Evolutionary conservation across 2,888 invertebrate genomes (phyloP), one percentile per base, ranked within the genome.

Genomic region (Acanthacorydalis orientalis): DNA sequence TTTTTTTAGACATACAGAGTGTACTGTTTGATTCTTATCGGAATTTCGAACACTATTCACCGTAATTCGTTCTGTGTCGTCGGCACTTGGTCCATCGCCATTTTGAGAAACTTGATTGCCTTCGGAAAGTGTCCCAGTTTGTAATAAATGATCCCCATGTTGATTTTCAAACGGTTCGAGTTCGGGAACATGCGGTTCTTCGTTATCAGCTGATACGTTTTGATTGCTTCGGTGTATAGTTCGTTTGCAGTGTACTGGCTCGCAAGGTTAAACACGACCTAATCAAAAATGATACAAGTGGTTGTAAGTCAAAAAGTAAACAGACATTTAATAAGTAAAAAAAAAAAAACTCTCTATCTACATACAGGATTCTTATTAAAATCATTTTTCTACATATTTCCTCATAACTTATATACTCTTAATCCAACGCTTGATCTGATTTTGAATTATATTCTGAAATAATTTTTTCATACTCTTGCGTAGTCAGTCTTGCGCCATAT

Each of bases 121-220:
- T 95, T 91, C 11, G 86, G 82, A 60, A 86, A 91, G 58, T 89
- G 80, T 53, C 90, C 91, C 75, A 93, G 87, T 68, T 87, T 88
- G 59, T 89, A 90, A 65, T 93, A 91, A 57, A 98, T 92, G 62
- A 97, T 97, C 1, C 96, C 97, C 85, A 98, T 96, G 64, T 98
- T 98, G 1, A 97, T 83, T 72, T 93, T 92, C 8, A 96, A 69
- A 51, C 93, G 78, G 58, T 92, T 88, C 37, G 92, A 90, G 62
- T 95, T 93, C 43, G 82, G 83, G 63, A 96, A 95, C 72, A 91
- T 80, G 63, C 90, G 84, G 62, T 96, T 96, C 58, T 88, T 83
- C 7, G 90, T 90, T 57, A 97, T 89, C 51, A 90, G 78, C 63
- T 91, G 89, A 67, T 95, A 97, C 0, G 95, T 95, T 58, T 91